These are phyloP conservation scores for Glossosoma conforme DNA, from an alignment of 1,140 invertebrate genomes.

Conservation along the genomic window DNA sequence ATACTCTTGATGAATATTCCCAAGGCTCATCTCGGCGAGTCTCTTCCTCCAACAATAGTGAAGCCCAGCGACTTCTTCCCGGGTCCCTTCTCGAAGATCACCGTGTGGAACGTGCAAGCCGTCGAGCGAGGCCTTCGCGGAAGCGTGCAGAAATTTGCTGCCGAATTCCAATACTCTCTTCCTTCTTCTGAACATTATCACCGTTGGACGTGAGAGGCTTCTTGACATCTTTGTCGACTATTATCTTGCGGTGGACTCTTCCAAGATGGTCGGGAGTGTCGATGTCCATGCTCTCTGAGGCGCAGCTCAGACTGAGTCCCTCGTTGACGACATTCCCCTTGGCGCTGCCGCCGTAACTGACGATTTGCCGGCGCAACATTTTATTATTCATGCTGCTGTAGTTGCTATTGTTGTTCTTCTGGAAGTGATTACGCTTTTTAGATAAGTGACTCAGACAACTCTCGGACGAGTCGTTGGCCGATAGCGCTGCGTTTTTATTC, in stretches of 20 bases:
- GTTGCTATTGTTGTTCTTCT: conserved; percentile 53
- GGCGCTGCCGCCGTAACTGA: conserved; percentile 48
- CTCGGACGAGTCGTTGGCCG: conserved; percentile 25
- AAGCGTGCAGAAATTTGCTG: conserved; percentile 65
- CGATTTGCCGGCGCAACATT: conserved; percentile 50
- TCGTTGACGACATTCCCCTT: conserved; percentile 33
- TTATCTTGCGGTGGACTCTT: conserved; percentile 34
- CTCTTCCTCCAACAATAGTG: conserved; percentile 85
- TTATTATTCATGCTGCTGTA: conserved; percentile 57
- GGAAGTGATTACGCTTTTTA: conserved; percentile 51
- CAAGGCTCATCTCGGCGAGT: conserved; percentile 82
- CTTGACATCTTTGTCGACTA: conserved; percentile 31
- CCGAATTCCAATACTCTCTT: conserved; percentile 48
- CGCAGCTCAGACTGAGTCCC: conserved; percentile 38
- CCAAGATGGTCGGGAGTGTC: conserved; percentile 40
- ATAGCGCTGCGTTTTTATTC: conserved; percentile 16
- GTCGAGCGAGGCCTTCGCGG: conserved; percentile 62
- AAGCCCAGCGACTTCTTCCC: conserved; percentile 84
- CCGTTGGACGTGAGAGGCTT: conserved; percentile 31
- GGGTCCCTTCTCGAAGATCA: conserved; percentile 77
- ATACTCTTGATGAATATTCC: conserved; percentile 90
- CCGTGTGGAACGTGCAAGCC: conserved; percentile 64
- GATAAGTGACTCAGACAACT: conserved; percentile 30
- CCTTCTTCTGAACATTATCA: conserved; percentile 33
- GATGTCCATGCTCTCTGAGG: conserved; percentile 42